These are phyloP conservation scores for Epicauta chinensis DNA, from an alignment of 1,140 invertebrate genomes.

Conservation along the genomic window DNA sequence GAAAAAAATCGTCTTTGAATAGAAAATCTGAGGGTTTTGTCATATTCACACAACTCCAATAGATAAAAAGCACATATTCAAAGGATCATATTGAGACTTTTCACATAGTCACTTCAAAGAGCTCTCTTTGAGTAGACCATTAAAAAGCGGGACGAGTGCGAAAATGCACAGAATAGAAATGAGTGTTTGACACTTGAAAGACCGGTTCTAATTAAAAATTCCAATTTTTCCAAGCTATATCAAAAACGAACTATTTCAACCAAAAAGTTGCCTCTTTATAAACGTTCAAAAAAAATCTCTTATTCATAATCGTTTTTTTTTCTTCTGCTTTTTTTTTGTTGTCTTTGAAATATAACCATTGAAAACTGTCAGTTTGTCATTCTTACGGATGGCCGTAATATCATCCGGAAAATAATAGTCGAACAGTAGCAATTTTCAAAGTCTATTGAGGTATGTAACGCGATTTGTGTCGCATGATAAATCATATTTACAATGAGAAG, in stretches of 20 bases:
- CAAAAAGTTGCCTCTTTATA: background rate
- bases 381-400: too few relatives aligned
- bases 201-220: background rate
- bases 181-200: too few relatives aligned
- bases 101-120: constrained; percentile 10
- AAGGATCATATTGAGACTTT: constrained; percentile 8
- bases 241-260: background rate
- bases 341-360: too few relatives aligned
- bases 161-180: too few relatives aligned
- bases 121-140: constrained; percentile 1
- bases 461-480: constrained; percentile 24
- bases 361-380: too few relatives aligned
- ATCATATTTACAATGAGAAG: constrained; percentile 24
- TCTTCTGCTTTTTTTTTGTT: too few relatives aligned
- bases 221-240: constrained; percentile 1
- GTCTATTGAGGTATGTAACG: constrained; percentile 20
- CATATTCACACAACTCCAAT: too few relatives aligned
- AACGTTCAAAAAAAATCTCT: too few relatives aligned
- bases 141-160: background rate
- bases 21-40: too few relatives aligned
- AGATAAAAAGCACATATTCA: constrained; percentile 5
- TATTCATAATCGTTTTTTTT: too few relatives aligned
- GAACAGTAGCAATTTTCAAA: constrained; percentile 16
- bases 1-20: too few relatives aligned
- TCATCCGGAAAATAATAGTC: background rate